These are phyloP conservation scores for Clarias fuscus DNA, from an alignment of 2,797 vertebrate species.

Conservation along the genomic window DNA sequence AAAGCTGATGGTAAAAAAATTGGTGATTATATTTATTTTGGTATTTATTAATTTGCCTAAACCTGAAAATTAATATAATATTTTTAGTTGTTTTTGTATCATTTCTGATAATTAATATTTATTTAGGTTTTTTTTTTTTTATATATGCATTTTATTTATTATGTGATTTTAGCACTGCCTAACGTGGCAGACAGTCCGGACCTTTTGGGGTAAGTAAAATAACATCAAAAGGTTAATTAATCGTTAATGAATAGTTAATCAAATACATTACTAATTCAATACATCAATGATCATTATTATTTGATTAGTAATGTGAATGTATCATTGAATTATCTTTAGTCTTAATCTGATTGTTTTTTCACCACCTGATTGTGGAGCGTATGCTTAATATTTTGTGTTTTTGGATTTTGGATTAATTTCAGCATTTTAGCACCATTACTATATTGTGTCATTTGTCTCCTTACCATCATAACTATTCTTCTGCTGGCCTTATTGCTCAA, in stretches of 20 bases:
- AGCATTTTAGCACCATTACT: not conserved
- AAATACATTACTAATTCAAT: not conserved
- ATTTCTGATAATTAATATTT: no score
- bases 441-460: conserved; percentile 38
- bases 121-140: no score
- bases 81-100: not conserved
- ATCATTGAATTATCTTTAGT: not conserved
- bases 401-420: conserved; percentile 18
- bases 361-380: not conserved
- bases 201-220: not conserved
- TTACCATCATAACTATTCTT: conserved; percentile 25
- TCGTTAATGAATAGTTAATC: not conserved
- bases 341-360: not conserved
- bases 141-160: not conserved
- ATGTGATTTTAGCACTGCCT: not conserved
- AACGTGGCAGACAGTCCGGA: not conserved
- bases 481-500: conserved; percentile 39
- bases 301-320: no score
- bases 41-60: not conserved
- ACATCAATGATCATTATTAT: not conserved
- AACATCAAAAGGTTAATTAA: not conserved
- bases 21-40: not conserved
- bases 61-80: not conserved
- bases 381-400: not conserved
- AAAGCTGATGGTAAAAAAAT: not conserved